A percentile compares a stretch with the other conserved stretches of the same genome.
phyloP scores from a whole-genome alignment of 2,113 vertebrate species.

The Stigmatopora argus region DNA sequence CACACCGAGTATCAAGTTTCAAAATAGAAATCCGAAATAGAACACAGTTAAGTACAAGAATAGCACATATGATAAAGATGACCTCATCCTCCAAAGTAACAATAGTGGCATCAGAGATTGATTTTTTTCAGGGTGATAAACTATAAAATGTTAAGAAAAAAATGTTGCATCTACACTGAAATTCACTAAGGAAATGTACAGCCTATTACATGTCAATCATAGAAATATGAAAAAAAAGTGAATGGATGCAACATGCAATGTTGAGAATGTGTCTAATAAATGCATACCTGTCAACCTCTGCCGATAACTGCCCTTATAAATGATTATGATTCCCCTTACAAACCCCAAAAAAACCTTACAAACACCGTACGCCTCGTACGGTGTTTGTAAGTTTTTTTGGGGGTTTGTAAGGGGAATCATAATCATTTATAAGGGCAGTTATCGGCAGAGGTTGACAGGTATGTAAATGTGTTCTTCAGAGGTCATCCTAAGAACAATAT shows the following conservation, averaged over 20 bases:
- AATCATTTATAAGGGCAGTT: too few relatives aligned
- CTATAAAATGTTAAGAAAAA: slow-evolving; percentile 60
- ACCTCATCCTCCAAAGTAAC: slow-evolving; percentile 66
- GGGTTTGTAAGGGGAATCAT: too few relatives aligned
- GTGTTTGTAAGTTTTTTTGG: too few relatives aligned
- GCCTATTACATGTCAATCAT: slow-evolving; percentile 26
- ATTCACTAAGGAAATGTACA: slow-evolving; percentile 29
- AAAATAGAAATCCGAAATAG: slow-evolving; percentile 69
- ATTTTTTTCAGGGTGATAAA: slow-evolving; percentile 49
- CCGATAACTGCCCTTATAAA: too few relatives aligned
- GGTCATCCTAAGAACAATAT: slow-evolving; percentile 4
- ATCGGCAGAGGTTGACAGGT: too few relatives aligned
- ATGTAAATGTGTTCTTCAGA: slow-evolving; percentile 11
- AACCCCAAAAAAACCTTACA: too few relatives aligned
- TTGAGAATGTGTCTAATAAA: slow-evolving; percentile 24
- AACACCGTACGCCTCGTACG: too few relatives aligned
- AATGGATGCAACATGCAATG: slow-evolving; percentile 23
- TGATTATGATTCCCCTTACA: too few relatives aligned
- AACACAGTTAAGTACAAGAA: slow-evolving; percentile 75
- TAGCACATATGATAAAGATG: slow-evolving; percentile 65
- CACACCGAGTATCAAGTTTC: slow-evolving; percentile 72
- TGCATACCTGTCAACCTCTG: too few relatives aligned
- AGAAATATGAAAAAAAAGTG: slow-evolving; percentile 21
- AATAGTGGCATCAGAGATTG: slow-evolving; percentile 54
- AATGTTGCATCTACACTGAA: slow-evolving; percentile 30